A percentile compares a stretch with the other conserved stretches of the same genome.
Conservation (phyloP, 1,140 invertebrate genomes). For the Anagrus nilaparvatae region DNA sequence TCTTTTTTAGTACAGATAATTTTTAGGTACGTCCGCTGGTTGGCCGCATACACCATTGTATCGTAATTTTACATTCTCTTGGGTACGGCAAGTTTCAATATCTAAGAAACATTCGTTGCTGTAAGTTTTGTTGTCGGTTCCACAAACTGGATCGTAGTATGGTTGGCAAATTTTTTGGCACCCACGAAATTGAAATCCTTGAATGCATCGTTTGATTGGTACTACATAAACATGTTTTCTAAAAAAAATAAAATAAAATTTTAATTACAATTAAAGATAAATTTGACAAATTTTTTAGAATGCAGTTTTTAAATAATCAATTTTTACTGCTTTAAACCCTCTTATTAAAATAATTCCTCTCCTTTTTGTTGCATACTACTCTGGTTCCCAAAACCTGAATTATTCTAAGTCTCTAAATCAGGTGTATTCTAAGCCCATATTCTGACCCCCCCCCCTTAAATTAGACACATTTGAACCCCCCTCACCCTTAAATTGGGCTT, state of each 20-base stretch:
- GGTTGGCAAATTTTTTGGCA: constrained; percentile 77
- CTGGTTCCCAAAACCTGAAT: background rate
- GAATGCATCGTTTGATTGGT: constrained; percentile 70
- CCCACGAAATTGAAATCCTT: constrained; percentile 72
- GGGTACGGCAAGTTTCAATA: constrained; percentile 77
- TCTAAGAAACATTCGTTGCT: constrained; percentile 86
- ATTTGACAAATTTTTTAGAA: background rate
- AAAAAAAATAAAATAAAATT: constrained; percentile 22
- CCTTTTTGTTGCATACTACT: background rate
- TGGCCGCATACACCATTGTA: constrained; percentile 61
- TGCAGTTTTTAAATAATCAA: background rate
- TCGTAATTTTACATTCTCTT: constrained; percentile 52
- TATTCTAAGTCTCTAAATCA: no score
- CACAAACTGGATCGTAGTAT: constrained; percentile 82
- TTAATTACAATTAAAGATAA: no score
- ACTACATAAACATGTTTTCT: constrained; percentile 82
- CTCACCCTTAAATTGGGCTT: no score
- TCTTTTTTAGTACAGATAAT: constrained; percentile 50
- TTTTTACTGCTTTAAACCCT: background rate
- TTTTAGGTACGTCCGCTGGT: constrained; percentile 56
- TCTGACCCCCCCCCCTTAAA: no score
- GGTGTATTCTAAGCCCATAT: no score
- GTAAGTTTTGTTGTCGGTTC: constrained; percentile 80
- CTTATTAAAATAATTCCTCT: background rate
- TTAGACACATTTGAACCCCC: no score